Evolutionary conservation across 2,888 invertebrate species (phyloP).

Genomic region (Heliconius ethilla): DNA sequence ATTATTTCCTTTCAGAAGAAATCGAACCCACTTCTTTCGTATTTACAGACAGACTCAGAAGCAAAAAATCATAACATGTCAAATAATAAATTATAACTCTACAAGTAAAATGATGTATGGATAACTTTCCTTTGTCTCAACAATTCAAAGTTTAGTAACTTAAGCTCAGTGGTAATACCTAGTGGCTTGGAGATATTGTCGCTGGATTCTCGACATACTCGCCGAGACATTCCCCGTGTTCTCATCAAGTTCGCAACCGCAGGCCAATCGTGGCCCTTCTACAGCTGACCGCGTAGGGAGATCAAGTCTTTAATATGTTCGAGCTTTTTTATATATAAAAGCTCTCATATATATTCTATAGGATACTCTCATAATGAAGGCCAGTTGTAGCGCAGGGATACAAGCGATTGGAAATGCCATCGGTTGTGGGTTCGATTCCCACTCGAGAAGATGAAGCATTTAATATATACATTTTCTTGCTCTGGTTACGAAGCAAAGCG

Average conservation of each 20-base stretch:
- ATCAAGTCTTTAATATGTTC: neutral
- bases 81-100: no score
- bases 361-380: neutral
- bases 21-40: no score
- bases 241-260: constrained; percentile 9
- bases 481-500: neutral
- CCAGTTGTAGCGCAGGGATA: no score
- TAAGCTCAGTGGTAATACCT: neutral
- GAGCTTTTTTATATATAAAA: constrained; percentile 6
- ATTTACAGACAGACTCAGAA: no score
- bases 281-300: constrained; percentile 5
- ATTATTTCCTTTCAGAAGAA: no score
- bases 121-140: neutral
- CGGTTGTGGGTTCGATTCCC: neutral
- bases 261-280: constrained; percentile 7
- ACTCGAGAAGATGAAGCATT: no score
- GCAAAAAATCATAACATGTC: no score
- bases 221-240: constrained; percentile 2
- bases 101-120: no score
- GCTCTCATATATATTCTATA: neutral
- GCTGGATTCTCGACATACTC: neutral
- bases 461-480: neutral
- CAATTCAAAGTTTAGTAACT: neutral
- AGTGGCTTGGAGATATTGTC: constrained; percentile 3
- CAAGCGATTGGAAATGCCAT: neutral